These are phyloP conservation scores for Bradypodion pumilum DNA, from an alignment of 2,797 vertebrate species.

Conservation along the genomic window DNA sequence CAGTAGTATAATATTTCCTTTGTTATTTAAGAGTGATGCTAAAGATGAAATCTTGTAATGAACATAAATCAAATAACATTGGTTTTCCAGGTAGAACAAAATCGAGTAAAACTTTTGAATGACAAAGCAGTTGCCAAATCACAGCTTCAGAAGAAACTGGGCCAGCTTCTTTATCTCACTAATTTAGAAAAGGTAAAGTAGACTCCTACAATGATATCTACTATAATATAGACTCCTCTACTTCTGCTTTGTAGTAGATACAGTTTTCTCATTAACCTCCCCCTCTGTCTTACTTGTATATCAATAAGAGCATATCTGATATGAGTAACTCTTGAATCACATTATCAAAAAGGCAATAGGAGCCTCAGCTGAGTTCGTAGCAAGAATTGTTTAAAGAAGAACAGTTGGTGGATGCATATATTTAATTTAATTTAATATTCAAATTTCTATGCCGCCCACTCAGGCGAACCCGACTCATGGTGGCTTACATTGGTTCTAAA, in stretches of 20 bases:
- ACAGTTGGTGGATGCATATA: not conserved
- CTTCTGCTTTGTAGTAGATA: not conserved
- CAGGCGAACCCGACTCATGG: no score
- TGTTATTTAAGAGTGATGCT: not conserved
- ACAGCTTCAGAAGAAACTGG: constrained; percentile 97
- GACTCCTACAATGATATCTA: not conserved
- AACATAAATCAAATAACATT: not conserved
- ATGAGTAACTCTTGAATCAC: not conserved
- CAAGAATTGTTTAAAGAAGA: not conserved
- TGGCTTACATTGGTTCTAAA: no score
- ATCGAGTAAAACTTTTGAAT: constrained; percentile 95
- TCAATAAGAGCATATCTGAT: not conserved
- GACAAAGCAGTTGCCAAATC: constrained; percentile 95
- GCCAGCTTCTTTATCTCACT: constrained; percentile 94
- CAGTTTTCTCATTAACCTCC: not conserved
- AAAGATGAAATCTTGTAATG: not conserved
- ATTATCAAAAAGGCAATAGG: not conserved
- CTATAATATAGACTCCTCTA: not conserved
- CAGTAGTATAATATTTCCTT: not conserved
- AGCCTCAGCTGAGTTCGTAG: not conserved
- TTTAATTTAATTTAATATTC: no score
- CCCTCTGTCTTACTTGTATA: not conserved
- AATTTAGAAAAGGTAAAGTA: constrained; percentile 93
- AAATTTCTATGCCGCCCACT: no score
- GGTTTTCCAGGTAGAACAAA: constrained; percentile 90